These are phyloP conservation scores for Campodea augens DNA, from an alignment of 1,140 invertebrate genomes.

Conservation along the genomic window DNA sequence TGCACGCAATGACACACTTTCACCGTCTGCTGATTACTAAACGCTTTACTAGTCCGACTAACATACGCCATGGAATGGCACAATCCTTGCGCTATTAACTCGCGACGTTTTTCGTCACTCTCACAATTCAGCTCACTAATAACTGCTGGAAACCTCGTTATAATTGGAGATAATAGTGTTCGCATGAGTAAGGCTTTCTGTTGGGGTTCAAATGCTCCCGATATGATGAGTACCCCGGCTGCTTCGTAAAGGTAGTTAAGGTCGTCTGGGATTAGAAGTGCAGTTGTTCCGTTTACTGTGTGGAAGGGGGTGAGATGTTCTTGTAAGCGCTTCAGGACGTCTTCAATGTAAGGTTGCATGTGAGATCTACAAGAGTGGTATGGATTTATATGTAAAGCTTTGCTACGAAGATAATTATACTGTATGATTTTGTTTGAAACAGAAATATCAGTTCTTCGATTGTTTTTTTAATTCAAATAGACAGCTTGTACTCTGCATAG, in stretches of 20 bases:
- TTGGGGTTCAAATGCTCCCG: conserved; percentile 22
- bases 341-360: conserved; percentile 28
- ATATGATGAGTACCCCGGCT: conserved; percentile 31
- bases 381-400: too few relatives aligned
- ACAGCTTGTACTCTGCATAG: too few relatives aligned
- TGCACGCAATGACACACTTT: conserved; percentile 29
- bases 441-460: too few relatives aligned
- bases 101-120: conserved; percentile 20
- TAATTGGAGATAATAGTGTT: conserved; percentile 16
- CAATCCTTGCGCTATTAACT: conserved; percentile 25
- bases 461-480: too few relatives aligned
- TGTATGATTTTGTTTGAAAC: not conserved
- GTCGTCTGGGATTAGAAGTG: conserved; percentile 28
- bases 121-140: conserved; percentile 18
- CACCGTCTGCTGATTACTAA: conserved; percentile 34
- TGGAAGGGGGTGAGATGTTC: conserved; percentile 28
- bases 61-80: conserved; percentile 32
- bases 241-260: conserved; percentile 38
- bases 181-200: conserved; percentile 13
- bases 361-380: conserved; percentile 21
- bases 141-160: conserved; percentile 14
- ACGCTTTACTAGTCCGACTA: conserved; percentile 36
- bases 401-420: not conserved
- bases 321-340: conserved; percentile 29
- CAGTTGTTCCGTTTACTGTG: conserved; percentile 21